Conservation (phyloP, 2,888 invertebrate species). For the Chironomus tentans region DNA sequence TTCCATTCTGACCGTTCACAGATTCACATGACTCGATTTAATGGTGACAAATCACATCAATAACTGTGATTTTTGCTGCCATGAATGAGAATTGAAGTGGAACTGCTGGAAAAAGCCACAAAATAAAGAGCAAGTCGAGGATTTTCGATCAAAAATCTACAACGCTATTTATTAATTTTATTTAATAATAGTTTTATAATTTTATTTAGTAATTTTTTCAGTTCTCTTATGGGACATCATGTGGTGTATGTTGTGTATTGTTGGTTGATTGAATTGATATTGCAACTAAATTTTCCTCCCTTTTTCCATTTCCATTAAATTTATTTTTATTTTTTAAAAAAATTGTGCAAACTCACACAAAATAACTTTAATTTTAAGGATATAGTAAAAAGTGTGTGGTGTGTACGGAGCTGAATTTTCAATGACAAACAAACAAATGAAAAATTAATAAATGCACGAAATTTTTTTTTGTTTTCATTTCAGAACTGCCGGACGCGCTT, state of each 20-base stretch:
- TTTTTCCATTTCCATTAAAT: no score
- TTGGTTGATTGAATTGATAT: background rate
- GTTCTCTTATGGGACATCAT: background rate
- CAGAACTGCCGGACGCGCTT: background rate
- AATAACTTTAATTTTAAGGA: no score
- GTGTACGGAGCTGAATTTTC: background rate
- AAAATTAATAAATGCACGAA: background rate
- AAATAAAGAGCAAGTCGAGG: background rate
- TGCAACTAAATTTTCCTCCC: no score
- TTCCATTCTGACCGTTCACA: no score
- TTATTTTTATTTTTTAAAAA: no score
- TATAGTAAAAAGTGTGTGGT: background rate
- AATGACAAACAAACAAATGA: background rate
- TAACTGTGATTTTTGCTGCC: no score
- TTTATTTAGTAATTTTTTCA: background rate
- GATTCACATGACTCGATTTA: background rate
- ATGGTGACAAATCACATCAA: background rate
- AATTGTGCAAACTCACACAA: background rate
- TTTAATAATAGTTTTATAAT: background rate
- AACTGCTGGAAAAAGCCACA: no score
- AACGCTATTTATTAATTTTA: background rate
- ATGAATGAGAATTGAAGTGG: background rate
- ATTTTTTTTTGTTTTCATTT: background rate
- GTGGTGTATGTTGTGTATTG: background rate
- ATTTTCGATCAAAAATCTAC: background rate